phyloP scores from a whole-genome alignment of 2,888 invertebrate species.

The Drosophila limbata region DNA sequence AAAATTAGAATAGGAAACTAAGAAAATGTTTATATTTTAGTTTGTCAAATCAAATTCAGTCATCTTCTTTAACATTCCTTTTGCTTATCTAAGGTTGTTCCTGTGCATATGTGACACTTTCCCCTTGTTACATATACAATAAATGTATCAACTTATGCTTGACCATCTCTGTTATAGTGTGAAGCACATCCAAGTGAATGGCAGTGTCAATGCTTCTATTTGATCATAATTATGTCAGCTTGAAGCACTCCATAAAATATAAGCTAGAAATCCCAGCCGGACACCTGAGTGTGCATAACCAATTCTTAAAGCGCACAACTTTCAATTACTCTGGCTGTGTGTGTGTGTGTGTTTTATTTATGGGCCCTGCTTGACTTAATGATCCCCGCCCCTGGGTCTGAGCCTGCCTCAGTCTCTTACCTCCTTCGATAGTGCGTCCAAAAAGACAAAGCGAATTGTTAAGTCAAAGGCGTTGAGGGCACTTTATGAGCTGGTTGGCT shows the following conservation, averaged over 20 bases:
- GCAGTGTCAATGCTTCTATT: constrained; percentile 1
- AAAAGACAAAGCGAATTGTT: constrained; percentile 79
- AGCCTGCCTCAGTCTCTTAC: not conserved
- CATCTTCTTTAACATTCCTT: too few species aligned
- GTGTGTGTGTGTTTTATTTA: constrained; percentile 75
- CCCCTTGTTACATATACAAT: not conserved
- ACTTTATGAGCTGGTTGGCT: constrained; percentile 71
- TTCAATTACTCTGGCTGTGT: constrained; percentile 57
- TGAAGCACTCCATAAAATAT: constrained; percentile 42
- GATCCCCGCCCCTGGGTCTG: constrained; percentile 55
- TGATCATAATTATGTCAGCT: constrained; percentile 28
- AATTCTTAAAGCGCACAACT: constrained; percentile 53
- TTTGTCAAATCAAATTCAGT: too few species aligned
- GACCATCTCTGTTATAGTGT: not conserved
- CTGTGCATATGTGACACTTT: not conserved
- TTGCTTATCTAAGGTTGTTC: not conserved
- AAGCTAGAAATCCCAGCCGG: constrained; percentile 11
- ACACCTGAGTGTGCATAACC: constrained; percentile 37
- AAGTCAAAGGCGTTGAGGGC: constrained; percentile 82
- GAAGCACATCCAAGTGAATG: not conserved
- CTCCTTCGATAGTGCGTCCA: constrained; percentile 38
- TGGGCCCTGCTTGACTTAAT: constrained; percentile 82
- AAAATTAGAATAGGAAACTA: too few species aligned
- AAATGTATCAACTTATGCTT: not conserved
- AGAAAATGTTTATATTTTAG: too few species aligned